Base-by-base conservation (phyloP, 2,113 vertebrate species). In the Brienomyrus brachyistius region DNA sequence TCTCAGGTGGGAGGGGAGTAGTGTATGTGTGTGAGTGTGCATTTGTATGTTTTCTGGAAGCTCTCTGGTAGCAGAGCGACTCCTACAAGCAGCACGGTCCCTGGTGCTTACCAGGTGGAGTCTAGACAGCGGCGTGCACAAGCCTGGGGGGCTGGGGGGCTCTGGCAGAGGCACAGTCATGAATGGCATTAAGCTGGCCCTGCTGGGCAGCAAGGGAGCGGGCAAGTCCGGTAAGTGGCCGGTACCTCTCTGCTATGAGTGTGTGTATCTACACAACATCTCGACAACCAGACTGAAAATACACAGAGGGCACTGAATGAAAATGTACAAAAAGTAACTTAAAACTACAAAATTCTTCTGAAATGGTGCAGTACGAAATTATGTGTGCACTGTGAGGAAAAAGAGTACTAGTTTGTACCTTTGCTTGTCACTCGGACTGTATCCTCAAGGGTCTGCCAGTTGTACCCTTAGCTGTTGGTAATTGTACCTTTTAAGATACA, bases 101-200 rank as follows among this genome's bases (percentile, higher is more conserved):
- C 21, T 86, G 84, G 82, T 35, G n/a, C 27, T 21, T 51, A 17
- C 45, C 43, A 90, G 83, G 52, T 52, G 51, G 77, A n/a, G 21
- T 21, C 15, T 27, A 51, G 45, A 51, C 23, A 51, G 13, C 21
- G 8, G 17, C 62, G 70, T n/a, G 52, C 52, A 52, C 7, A 52
- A 6, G 40, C 9, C 40, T 17, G n/a, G 21, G 43, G 9, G 5
- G 15, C 17, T 21, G 17, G 43, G 7, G 3, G 51, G 27, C 47
- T 89, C 43, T 51, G 54, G 62, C 19, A 74, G 23, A 70, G 80
- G 56, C 47, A 15, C 92, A 89, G 91, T 15, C 92, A 95, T 96
- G 95, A 96, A 93, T 92, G 93, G 95, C 93, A 94, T 96, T 90
- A 96, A 96, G 92, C 93, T 96, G 92, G 95, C 95, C 56, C 91